Percentiles rank a stretch among this genome's conserved stretches.
These are phyloP conservation scores for Cardiocondyla obscurior DNA, from an alignment of 1,140 invertebrate species.

Conservation along the genomic window DNA sequence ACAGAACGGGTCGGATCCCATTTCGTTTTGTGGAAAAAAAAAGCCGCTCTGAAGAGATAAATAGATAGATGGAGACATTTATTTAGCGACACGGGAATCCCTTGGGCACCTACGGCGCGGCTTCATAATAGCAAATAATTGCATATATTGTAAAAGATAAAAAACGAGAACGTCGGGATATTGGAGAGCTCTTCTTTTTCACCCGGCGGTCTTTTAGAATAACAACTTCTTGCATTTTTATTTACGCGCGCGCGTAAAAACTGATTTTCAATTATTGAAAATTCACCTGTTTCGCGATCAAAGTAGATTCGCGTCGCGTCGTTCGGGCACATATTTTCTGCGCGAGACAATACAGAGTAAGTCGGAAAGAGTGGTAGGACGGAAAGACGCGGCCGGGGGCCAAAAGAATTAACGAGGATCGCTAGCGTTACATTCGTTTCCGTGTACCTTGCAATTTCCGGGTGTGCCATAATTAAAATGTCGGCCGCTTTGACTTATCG, in stretches of 20 bases:
- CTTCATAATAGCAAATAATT: background rate
- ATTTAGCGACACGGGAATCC: background rate
- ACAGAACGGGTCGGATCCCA: slow-evolving; percentile 20
- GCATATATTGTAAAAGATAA: background rate
- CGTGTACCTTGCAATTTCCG: slow-evolving; percentile 68
- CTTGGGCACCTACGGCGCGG: background rate
- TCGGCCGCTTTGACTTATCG: slow-evolving; percentile 71
- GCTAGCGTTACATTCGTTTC: slow-evolving; percentile 61
- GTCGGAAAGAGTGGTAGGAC: background rate
- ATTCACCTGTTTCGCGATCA: background rate
- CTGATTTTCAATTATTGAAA: background rate
- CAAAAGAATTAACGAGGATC: slow-evolving; percentile 59
- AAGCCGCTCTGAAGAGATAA: background rate
- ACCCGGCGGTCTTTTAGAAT: background rate
- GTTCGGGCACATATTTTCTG: slow-evolving; percentile 12
- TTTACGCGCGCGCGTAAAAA: background rate
- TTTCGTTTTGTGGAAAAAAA: slow-evolving; percentile 46
- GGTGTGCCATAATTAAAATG: slow-evolving; percentile 72
- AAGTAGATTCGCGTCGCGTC: background rate
- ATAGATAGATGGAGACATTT: slow-evolving; percentile 36
- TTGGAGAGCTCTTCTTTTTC: background rate
- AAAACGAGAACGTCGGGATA: background rate
- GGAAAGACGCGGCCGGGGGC: background rate
- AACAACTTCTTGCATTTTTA: background rate
- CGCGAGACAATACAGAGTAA: slow-evolving; percentile 8